Conservation (phyloP, 2,797 vertebrate species). For the Melanotaenia pygmaea region DNA sequence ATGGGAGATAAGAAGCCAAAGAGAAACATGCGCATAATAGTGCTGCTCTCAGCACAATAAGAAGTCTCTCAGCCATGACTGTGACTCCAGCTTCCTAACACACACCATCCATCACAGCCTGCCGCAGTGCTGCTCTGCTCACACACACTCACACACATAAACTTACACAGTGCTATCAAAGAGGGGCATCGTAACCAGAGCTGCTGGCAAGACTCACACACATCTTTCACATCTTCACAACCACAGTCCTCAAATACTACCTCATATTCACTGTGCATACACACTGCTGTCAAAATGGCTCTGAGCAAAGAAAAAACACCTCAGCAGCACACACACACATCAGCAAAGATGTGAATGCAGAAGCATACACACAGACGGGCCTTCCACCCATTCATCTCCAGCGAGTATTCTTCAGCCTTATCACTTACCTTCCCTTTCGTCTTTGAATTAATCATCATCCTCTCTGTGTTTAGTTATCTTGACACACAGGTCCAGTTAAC, state of each 20-base stretch:
- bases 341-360: too few species aligned
- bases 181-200: conserved; percentile 60
- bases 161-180: conserved; percentile 55
- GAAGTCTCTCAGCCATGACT: conserved; percentile 84
- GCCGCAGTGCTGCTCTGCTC: conserved; percentile 80
- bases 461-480: conserved; percentile 64
- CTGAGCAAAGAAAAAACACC: conserved; percentile 35
- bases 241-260: conserved; percentile 40
- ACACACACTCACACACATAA: conserved; percentile 29
- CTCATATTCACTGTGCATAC: conserved; percentile 31
- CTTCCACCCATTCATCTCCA: conserved; percentile 53
- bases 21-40: conserved; percentile 48
- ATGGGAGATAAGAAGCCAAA: conserved; percentile 31
- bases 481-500: conserved; percentile 49
- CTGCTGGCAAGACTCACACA: conserved; percentile 47
- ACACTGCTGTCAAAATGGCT: conserved; percentile 48
- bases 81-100: conserved; percentile 81
- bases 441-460: conserved; percentile 69
- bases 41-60: conserved; percentile 85
- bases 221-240: conserved; percentile 38
- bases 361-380: conserved; percentile 11
- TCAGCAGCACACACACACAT: conserved; percentile 10
- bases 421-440: conserved; percentile 59
- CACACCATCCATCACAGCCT: conserved; percentile 85
- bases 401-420: conserved; percentile 58